Base-by-base conservation (phyloP, 2,888 invertebrate genomes). In the Coelinius sp. region DNA sequence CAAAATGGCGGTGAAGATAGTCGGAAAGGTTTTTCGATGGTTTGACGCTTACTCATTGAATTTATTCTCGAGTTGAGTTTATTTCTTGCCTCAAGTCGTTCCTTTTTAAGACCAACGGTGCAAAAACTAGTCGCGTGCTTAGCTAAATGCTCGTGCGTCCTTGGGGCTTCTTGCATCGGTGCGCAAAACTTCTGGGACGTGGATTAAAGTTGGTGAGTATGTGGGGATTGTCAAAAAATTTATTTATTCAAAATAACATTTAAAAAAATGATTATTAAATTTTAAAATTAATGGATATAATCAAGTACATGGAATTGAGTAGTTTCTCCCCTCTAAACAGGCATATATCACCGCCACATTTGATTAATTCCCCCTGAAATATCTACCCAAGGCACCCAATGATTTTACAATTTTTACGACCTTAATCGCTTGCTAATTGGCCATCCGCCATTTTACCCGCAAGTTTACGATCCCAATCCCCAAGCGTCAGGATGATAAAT, bases 101-200 rank as follows among this genome's bases (percentile, higher is more conserved):
- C 71, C 76, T 75, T 76, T 77, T 75, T 77, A 72, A 74, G 52
- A 46, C 64, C 59, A 75, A 78, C 76, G 76, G 75, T 80, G 81
- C 84, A 85, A 85, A 85, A 84, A 84, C 84, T 82, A 83, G 85
- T 84, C 84, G 84, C 84, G 83, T 83, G 83, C 83, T 85, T 84
- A 83, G 83, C 83, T 84, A 83, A 84, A 84, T 82, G 83, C 80
- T 78, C 78, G 77, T 49, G 62, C 77, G 79, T 77, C 81, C 81
- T 82, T 83, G 82, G 78, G 63, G 63, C 63, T 38, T 63, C 31
- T 59, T 59, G 59, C 59, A 59, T 35, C 59, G 59, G 25, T 59
- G 59, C 31, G 35, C 31, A 59, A 59, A 59, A 59, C 59, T 31
- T 35, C n/a, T 59, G 59, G 59, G 59, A 59, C 59, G 59, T 59